phyloP scores from a whole-genome alignment of 2,888 invertebrate genomes.

The Limenitis camilla region DNA sequence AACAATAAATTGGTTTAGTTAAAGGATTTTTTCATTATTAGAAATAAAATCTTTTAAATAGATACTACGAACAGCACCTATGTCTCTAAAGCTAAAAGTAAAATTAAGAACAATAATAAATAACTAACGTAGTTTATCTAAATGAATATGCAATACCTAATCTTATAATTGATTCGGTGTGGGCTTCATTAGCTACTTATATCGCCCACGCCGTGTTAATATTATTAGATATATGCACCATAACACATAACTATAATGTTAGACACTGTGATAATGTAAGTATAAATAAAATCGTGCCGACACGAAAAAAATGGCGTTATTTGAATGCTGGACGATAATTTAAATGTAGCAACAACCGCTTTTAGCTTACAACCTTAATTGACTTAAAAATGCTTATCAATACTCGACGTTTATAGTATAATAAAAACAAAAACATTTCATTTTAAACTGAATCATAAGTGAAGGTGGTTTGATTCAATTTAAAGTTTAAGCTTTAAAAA shows the following conservation, averaged over 20 bases:
- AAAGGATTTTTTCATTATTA: no score
- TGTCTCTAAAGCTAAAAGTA: no score
- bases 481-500: slow-evolving; percentile 27
- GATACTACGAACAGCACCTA: no score
- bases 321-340: slow-evolving; percentile 74
- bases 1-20: no score
- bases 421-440: slow-evolving; percentile 28
- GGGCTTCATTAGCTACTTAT: slow-evolving; percentile 33
- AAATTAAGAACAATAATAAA: neutral
- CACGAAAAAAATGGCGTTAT: slow-evolving; percentile 74
- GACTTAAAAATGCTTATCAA: slow-evolving; percentile 76
- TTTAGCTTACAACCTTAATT: slow-evolving; percentile 76
- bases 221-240: slow-evolving; percentile 37
- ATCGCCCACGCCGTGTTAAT: slow-evolving; percentile 57
- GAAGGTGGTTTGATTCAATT: slow-evolving; percentile 30
- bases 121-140: slow-evolving; percentile 45
- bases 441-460: slow-evolving; percentile 37
- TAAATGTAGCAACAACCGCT: slow-evolving; percentile 75
- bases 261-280: no score
- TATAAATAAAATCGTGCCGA: slow-evolving; percentile 71
- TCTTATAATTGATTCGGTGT: slow-evolving; percentile 35
- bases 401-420: slow-evolving; percentile 35
- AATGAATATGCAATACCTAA: slow-evolving; percentile 20
- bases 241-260: slow-evolving; percentile 47
- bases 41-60: no score